These are phyloP conservation scores for Fundulus diaphanus DNA, from an alignment of 2,797 vertebrate genomes.

Conservation along the genomic window DNA sequence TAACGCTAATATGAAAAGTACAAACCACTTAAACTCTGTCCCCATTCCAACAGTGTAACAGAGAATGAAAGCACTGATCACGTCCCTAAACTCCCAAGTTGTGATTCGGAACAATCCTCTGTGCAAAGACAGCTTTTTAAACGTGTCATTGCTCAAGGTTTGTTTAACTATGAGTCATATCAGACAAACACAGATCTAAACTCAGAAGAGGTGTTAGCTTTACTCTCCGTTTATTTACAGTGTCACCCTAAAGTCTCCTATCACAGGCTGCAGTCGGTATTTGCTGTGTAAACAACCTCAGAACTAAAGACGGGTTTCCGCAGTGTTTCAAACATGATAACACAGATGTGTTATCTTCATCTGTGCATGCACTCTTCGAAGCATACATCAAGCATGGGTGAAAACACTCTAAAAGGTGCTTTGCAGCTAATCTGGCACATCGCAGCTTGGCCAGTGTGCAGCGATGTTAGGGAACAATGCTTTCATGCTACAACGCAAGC, in stretches of 20 bases:
- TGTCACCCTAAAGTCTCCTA: background rate
- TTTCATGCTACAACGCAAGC: background rate
- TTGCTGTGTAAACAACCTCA: background rate
- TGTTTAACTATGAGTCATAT: background rate
- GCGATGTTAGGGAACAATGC: background rate
- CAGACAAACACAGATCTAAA: background rate
- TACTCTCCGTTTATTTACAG: background rate
- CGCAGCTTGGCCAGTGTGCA: background rate
- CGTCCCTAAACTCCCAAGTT: too few species aligned
- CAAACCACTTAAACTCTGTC: background rate
- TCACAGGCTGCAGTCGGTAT: background rate
- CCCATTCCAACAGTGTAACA: background rate
- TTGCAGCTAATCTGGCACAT: background rate
- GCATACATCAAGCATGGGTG: background rate
- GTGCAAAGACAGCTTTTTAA: background rate
- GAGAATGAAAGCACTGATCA: background rate
- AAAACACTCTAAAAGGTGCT: background rate
- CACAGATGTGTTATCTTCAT: constrained; percentile 6
- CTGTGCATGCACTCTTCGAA: background rate
- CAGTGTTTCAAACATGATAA: background rate
- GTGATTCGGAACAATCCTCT: background rate
- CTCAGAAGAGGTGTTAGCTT: background rate
- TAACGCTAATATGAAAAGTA: background rate
- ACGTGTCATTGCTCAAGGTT: background rate
- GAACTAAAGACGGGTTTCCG: background rate